Evolutionary conservation across 2,113 vertebrate species (phyloP).

Genomic region (Nestor notabilis): DNA sequence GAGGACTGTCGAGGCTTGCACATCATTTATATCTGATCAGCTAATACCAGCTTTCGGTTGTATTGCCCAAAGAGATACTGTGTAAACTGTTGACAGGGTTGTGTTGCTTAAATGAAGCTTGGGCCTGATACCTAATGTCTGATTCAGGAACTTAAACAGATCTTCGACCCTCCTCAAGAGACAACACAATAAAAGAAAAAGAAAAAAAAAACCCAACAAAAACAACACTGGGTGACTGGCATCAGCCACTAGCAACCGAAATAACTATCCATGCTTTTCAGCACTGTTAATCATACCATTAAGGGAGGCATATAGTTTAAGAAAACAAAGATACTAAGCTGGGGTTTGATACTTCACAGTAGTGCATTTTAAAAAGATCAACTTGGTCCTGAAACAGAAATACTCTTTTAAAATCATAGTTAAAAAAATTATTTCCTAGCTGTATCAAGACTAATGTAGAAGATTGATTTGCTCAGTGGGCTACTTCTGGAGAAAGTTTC

Average conservation of each 20-base stretch:
- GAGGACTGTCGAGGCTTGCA: neutral
- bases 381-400: neutral
- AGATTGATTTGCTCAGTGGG: neutral
- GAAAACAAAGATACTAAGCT: neutral
- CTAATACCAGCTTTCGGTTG: neutral
- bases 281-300: neutral
- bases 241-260: neutral
- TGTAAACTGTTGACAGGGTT: neutral
- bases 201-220: neutral
- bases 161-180: neutral
- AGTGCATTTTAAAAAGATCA: neutral
- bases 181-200: neutral
- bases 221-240: neutral
- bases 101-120: neutral
- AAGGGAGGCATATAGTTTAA: neutral
- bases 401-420: neutral
- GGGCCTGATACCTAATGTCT: neutral
- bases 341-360: neutral
- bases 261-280: neutral
- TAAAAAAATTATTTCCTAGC: neutral
- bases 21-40: neutral
- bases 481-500: neutral
- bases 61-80: neutral
- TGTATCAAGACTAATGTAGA: neutral
- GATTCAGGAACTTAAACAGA: neutral